phyloP scores from a whole-genome alignment of 2,888 invertebrate species.

The Caenorhabditis doughertyi region DNA sequence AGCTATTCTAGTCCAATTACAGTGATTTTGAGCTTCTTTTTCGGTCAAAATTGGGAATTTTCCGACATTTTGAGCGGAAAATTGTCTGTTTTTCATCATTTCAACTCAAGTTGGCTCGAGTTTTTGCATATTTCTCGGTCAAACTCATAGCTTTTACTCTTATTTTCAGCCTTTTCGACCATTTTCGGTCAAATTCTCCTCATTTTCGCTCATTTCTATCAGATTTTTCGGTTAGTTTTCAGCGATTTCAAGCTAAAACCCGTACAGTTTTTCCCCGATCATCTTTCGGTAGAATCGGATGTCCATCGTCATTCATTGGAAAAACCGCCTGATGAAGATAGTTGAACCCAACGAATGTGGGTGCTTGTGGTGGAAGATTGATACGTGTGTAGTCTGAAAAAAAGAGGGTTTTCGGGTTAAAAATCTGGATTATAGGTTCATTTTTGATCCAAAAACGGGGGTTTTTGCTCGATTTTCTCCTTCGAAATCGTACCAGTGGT shows the following conservation, averaged over 20 bases:
- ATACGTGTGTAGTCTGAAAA: constrained; percentile 51
- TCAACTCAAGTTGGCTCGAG: too few relatives aligned
- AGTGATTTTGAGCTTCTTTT: too few relatives aligned
- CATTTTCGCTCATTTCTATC: background rate
- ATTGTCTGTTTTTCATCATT: too few relatives aligned
- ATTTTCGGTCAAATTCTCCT: background rate
- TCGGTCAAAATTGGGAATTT: too few relatives aligned
- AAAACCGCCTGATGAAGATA: constrained; percentile 43
- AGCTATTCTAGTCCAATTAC: too few relatives aligned
- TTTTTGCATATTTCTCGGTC: too few relatives aligned
- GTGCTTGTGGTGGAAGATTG: constrained; percentile 37
- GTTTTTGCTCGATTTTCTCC: background rate
- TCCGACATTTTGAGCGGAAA: too few relatives aligned
- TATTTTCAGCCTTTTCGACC: too few relatives aligned
- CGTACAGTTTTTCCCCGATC: constrained; percentile 51
- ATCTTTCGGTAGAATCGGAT: constrained; percentile 50
- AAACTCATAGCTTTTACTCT: too few relatives aligned
- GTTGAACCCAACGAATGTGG: constrained; percentile 51
- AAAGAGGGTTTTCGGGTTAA: background rate
- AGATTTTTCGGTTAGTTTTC: too few relatives aligned
- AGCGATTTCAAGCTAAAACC: background rate
- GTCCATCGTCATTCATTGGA: constrained; percentile 52
- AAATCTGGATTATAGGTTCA: background rate
- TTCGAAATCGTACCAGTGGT: constrained; percentile 34
- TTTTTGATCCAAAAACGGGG: background rate